Evolutionary conservation across 2,888 invertebrate genomes (phyloP), one percentile per base, ranked within the genome.

Genomic region (Trichogramma dendrolimi): DNA sequence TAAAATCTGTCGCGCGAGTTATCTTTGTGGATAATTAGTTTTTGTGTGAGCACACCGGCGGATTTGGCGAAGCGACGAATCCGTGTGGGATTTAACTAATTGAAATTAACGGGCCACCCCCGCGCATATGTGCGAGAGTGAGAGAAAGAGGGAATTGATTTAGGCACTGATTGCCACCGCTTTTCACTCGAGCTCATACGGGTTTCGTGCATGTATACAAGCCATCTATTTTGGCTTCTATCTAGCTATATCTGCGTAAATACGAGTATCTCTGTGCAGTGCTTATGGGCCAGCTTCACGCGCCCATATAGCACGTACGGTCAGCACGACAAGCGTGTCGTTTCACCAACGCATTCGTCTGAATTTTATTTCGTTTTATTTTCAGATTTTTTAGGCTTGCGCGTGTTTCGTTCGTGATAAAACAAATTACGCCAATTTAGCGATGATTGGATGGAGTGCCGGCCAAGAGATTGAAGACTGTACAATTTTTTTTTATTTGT

Each of bases 121-220:
- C 27, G 27, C 27, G 27, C 27, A 27, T 27, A 27, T 27, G 27
- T 27, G 27, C 27, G 27, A 27, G 27, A 27, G 27, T 69, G 68
- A 67, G 67, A 65, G 67, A 67, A 69, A 70, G 71, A 73, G 71
- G 71, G 69, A 71, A 74, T 72, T 71, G 71, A 74, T 72, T 70
- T 67, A 69, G 67, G 63, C 67, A 67, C 68, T 70, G 71, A 71
- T 72, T 69, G 69, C 67, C 65, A 62, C n/a, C 54, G 59, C 57
- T 62, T 53, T 10, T 55, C 54, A 43, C 55, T 53, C 55, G 56
- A 58, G 57, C 51, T 60, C 58, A 60, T 58, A 27, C 27, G 27
- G 27, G 1, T 27, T 27, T 27, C 27, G 27, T 3, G 27, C 27
- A 27, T 27, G 27, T 63, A 61, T 58, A 60, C 60, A 46, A 57